Evolutionary conservation across 1,140 invertebrate genomes (phyloP).

Genomic region (Eumeta japonica): DNA sequence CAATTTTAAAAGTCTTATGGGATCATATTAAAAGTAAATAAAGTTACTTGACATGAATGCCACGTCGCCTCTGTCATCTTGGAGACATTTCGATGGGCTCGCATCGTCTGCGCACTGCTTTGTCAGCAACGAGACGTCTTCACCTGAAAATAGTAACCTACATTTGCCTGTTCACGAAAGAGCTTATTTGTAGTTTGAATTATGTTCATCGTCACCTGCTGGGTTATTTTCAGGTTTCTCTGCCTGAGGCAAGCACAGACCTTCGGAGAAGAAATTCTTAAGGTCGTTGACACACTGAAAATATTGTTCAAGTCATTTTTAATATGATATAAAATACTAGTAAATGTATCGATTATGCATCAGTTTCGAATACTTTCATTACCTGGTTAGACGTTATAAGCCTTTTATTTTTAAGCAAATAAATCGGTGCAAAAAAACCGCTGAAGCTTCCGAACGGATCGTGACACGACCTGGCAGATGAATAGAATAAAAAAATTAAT

Average conservation of each 20-base stretch:
- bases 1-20: no score
- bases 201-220: conserved; percentile 20
- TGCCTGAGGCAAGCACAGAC: conserved; percentile 38
- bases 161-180: no score
- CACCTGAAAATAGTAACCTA: conserved; percentile 28
- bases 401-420: conserved; percentile 42
- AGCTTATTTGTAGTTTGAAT: no score
- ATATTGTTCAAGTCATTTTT: neutral
- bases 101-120: conserved; percentile 34
- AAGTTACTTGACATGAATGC: conserved; percentile 51
- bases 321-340: conserved; percentile 1
- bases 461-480: conserved; percentile 44
- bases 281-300: conserved; percentile 39
- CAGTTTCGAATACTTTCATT: neutral
- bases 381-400: conserved; percentile 31
- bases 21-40: no score
- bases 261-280: conserved; percentile 35
- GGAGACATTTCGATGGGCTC: conserved; percentile 32
- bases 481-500: no score
- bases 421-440: conserved; percentile 38
- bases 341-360: neutral
- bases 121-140: conserved; percentile 35
- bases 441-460: conserved; percentile 36
- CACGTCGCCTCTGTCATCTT: conserved; percentile 36
- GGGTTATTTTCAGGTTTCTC: conserved; percentile 47